These are phyloP conservation scores for Rhorus exstirpatorius DNA, from an alignment of 2,888 invertebrate genomes.

Conservation along the genomic window DNA sequence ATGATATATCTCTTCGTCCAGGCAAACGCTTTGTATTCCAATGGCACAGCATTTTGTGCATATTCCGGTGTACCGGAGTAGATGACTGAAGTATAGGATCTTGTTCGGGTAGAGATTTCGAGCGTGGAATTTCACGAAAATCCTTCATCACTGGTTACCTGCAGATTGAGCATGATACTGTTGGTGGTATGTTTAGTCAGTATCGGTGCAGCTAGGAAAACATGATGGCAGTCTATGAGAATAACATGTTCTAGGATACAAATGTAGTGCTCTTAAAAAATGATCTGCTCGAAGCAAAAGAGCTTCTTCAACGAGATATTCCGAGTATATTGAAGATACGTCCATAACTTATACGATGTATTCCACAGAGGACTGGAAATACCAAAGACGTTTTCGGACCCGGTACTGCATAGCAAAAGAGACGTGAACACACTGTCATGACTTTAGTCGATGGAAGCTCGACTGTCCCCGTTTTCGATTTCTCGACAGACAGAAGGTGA, in stretches of 20 bases:
- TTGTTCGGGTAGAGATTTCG: conserved; percentile 53
- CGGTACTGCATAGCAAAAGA: neutral
- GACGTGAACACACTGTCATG: neutral
- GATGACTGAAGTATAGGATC: conserved; percentile 24
- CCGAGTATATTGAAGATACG: neutral
- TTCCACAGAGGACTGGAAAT: neutral
- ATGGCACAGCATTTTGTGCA: conserved; percentile 27
- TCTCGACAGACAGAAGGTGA: conserved; percentile 25
- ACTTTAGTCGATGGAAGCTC: neutral
- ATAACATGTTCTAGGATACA: neutral
- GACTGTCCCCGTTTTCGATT: conserved; percentile 15
- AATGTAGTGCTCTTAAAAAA: neutral
- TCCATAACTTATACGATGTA: neutral
- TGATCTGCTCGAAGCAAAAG: neutral
- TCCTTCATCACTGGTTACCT: conserved; percentile 28
- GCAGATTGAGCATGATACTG: conserved; percentile 2
- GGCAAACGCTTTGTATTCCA: conserved; percentile 23
- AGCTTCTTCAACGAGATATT: conserved; percentile 19
- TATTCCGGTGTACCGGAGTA: conserved; percentile 3
- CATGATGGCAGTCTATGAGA: neutral
- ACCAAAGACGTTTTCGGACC: neutral
- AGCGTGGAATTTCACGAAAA: conserved; percentile 25
- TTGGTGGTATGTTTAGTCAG: neutral
- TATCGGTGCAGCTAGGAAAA: neutral
- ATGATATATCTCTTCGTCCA: conserved; percentile 32